Base-by-base conservation (phyloP, 2,888 invertebrate species). In the Apotomis turbidana region DNA sequence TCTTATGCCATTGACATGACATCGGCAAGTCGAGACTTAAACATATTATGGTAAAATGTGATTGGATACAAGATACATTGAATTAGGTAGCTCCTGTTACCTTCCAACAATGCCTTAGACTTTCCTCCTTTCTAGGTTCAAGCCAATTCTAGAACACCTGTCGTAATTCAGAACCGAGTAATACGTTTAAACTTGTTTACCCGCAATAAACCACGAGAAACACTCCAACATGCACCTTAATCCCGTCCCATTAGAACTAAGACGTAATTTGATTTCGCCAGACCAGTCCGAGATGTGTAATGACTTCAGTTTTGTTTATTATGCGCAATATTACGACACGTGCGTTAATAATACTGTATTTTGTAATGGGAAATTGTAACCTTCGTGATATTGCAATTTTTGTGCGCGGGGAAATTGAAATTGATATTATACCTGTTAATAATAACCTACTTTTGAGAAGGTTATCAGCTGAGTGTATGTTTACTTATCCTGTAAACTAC, bases 221-320 rank as follows among this genome's bases (percentile, higher is more conserved):
- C 44, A 15, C 13, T 12, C 41, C 4, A 68, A 60, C 9, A 27
- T 60, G n/a, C n/a, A 54, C 46, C 12, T 52, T 49, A 54, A n/a
- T 44, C 12, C 13, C 4, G 5, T 5, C 38, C 9, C 46, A 68
- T 13, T 59, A 15, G 58, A 13, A 44, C 27, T 13, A 61, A 10
- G 10, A 13, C 8, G n/a, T 64, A 55, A 66, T 66, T 66, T 27
- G 64, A n/a, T 67, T 46, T 49, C 54, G 60, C 52, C 55, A 46
- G 36, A 55, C 36, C 13, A 4, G 61, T 69, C 44, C 54, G 27
- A 46, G 61, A 68, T 46, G 54, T 69, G 55, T 61, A 69, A 69
- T 46, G 36, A 61, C 38, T 13, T 51, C n/a, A 36, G 46, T 55
- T 61, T 68, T 54, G 61, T 69, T 61, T 61, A 54, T 58, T 68